phyloP scores from a whole-genome alignment of 2,797 vertebrate species.

The Melanotaenia boesemani region DNA sequence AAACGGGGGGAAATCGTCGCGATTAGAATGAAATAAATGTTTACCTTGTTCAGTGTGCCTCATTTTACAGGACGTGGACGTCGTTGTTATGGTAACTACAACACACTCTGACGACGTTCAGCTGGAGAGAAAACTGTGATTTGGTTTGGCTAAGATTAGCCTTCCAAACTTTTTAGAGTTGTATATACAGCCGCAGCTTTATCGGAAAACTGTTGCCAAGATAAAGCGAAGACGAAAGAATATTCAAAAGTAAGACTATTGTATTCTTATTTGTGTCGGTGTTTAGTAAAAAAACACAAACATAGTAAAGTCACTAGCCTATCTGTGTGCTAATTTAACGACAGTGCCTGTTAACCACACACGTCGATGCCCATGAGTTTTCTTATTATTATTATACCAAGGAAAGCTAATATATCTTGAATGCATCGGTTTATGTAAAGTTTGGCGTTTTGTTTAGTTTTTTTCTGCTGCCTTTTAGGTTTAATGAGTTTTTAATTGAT shows the following conservation, averaged over 20 bases:
- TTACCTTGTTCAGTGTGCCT: not conserved
- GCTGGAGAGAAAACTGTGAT: conserved; percentile 43
- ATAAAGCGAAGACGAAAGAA: not conserved
- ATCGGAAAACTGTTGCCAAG: not conserved
- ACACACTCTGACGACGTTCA: conserved; percentile 13
- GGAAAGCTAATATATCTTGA: not conserved
- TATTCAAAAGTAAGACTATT: conserved; percentile 33
- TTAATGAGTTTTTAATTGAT: not conserved
- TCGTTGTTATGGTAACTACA: conserved; percentile 67
- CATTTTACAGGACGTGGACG: not conserved
- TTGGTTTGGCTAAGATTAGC: conserved; percentile 35
- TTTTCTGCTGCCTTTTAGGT: not conserved
- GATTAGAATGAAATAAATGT: too few relatives aligned
- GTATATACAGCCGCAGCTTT: not conserved
- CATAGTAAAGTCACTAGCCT: not conserved
- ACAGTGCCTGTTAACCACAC: not conserved
- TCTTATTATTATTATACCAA: not conserved
- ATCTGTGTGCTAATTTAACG: not conserved
- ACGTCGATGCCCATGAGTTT: not conserved
- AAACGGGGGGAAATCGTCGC: too few relatives aligned
- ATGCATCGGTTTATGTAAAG: not conserved
- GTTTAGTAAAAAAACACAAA: conserved; percentile 4
- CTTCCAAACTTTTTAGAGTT: not conserved
- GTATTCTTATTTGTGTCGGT: not conserved
- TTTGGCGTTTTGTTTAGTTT: not conserved